A percentile compares a stretch with the other conserved stretches of the same genome.
Evolutionary conservation across 2,888 invertebrate species (phyloP).

Genomic region (Aporophyla lueneburgensis): DNA sequence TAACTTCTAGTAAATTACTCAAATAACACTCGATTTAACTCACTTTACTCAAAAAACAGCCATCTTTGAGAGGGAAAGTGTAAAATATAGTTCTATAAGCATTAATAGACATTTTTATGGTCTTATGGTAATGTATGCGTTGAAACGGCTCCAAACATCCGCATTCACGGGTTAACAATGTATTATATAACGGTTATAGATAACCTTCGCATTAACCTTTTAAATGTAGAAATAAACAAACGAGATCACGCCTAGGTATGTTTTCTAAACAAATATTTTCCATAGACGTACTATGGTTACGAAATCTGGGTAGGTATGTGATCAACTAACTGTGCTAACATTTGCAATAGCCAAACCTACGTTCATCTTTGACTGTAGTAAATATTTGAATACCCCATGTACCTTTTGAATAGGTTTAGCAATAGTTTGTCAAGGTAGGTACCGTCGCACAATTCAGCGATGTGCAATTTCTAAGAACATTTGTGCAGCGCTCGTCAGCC

Average conservation of each 20-base stretch:
- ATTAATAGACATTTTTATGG: slow-evolving; percentile 41
- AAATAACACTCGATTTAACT: slow-evolving; percentile 24
- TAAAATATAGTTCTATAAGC: slow-evolving; percentile 24
- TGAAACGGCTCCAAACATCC: slow-evolving; percentile 34
- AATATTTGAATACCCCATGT: slow-evolving; percentile 33
- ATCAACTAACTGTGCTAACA: slow-evolving; percentile 30
- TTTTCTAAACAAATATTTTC: slow-evolving; percentile 47
- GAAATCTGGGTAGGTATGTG: slow-evolving; percentile 15
- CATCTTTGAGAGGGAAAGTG: slow-evolving; percentile 49
- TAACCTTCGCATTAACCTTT: slow-evolving; percentile 58
- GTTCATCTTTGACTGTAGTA: slow-evolving; percentile 1
- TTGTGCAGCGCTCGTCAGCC: not conserved
- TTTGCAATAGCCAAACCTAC: slow-evolving; percentile 24
- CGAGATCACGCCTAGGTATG: slow-evolving; percentile 24
- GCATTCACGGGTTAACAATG: slow-evolving; percentile 43
- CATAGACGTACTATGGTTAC: slow-evolving; percentile 20
- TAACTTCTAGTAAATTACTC: slow-evolving; percentile 31
- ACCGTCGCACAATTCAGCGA: not conserved
- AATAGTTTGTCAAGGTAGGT: slow-evolving; percentile 20
- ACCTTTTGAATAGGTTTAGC: slow-evolving; percentile 7
- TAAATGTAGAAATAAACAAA: slow-evolving; percentile 23
- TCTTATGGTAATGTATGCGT: slow-evolving; percentile 42
- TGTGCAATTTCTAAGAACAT: slow-evolving; percentile 36
- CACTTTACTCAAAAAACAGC: slow-evolving; percentile 3
- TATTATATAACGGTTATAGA: slow-evolving; percentile 19